These are phyloP conservation scores for Ferrisia virgata DNA, from an alignment of 2,888 invertebrate genomes.

Conservation along the genomic window DNA sequence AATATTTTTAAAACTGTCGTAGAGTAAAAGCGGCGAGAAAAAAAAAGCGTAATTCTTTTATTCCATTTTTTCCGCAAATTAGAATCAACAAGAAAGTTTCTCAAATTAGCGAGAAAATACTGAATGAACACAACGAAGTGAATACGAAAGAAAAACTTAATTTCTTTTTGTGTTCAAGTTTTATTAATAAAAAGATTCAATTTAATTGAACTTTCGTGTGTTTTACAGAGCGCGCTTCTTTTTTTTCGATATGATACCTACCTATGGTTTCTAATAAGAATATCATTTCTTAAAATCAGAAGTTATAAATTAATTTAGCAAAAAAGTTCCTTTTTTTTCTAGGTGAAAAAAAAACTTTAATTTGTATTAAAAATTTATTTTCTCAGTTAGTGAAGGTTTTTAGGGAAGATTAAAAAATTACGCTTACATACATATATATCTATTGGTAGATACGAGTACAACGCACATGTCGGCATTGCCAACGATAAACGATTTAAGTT, in stretches of 20 bases:
- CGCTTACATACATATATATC: no score
- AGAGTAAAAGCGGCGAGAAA: neutral
- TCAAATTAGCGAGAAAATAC: slow-evolving; percentile 31
- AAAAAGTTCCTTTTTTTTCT: neutral
- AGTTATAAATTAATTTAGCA: neutral
- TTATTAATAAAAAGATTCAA: slow-evolving; percentile 4
- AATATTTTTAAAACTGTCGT: slow-evolving; percentile 14
- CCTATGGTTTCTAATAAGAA: neutral
- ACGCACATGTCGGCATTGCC: neutral
- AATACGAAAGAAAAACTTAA: neutral
- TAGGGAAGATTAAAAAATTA: neutral
- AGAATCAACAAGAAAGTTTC: slow-evolving; percentile 30
- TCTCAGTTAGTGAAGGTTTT: neutral
- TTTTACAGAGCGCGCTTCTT: neutral
- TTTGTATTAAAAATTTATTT: neutral
- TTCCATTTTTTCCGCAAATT: slow-evolving; percentile 21
- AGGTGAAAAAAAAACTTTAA: neutral
- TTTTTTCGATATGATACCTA: neutral
- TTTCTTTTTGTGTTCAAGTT: slow-evolving; percentile 11
- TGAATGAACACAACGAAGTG: neutral
- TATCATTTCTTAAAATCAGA: neutral
- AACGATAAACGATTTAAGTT: neutral
- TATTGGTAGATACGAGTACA: neutral
- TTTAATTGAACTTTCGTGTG: slow-evolving; percentile 8
- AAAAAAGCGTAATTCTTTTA: slow-evolving; percentile 16